Conservation (phyloP, 2,888 invertebrate genomes). For the Thereva nobilitata region DNA sequence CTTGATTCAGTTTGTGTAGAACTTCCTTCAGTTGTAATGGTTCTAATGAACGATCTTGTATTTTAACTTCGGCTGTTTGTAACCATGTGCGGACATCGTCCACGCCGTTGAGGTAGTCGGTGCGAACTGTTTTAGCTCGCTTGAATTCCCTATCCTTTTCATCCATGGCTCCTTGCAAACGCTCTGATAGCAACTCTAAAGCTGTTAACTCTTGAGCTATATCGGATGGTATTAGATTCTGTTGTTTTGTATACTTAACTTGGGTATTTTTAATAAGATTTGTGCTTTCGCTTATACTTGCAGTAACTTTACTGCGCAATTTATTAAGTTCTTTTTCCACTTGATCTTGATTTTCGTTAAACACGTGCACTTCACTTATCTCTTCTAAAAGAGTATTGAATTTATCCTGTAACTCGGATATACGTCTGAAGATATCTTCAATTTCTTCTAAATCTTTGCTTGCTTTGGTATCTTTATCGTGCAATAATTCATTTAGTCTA, state of each 20-base stretch:
- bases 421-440: conserved; percentile 71
- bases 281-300: conserved; percentile 63
- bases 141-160: conserved; percentile 86
- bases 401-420: conserved; percentile 69
- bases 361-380: conserved; percentile 75
- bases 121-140: conserved; percentile 78
- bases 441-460: conserved; percentile 77
- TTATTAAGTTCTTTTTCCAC: conserved; percentile 65
- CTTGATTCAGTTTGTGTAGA: conserved; percentile 75
- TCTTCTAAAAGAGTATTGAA: conserved; percentile 70
- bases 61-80: conserved; percentile 78
- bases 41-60: conserved; percentile 78
- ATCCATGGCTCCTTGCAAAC: conserved; percentile 78
- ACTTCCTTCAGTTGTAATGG: conserved; percentile 78
- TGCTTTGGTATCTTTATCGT: conserved; percentile 75
- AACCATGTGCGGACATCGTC: conserved; percentile 84
- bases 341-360: conserved; percentile 71
- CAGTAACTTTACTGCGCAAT: conserved; percentile 64
- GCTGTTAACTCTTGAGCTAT: conserved; percentile 79
- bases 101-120: conserved; percentile 78
- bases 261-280: conserved; percentile 65
- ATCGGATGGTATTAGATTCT: conserved; percentile 73
- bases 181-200: conserved; percentile 80
- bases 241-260: conserved; percentile 66
- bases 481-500: conserved; percentile 81